phyloP scores from a whole-genome alignment of 2,888 invertebrate species.

The Phaedon cochleariae region DNA sequence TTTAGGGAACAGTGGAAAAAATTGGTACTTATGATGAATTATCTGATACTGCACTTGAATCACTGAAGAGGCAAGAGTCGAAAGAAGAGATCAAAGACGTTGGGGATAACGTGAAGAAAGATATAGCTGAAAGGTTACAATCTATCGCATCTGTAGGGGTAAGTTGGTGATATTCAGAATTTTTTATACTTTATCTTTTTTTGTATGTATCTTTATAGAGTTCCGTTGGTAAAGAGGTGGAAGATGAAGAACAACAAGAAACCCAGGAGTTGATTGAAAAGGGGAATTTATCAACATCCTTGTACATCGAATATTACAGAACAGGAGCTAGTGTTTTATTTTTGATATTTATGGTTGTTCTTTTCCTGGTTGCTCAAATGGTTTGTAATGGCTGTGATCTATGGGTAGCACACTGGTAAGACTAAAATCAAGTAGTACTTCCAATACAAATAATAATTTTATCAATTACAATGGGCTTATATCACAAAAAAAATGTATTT shows the following conservation, averaged over 20 bases:
- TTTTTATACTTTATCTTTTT: not conserved
- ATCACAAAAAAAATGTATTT: no score
- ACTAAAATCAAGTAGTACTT: no score
- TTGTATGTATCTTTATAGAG: not conserved
- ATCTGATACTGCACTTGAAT: conserved; percentile 61
- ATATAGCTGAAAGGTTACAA: conserved; percentile 38
- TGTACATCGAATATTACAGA: conserved; percentile 75
- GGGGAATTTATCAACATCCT: conserved; percentile 69
- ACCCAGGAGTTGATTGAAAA: conserved; percentile 72
- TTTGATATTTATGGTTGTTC: conserved; percentile 65
- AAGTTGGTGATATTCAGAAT: conserved; percentile 21
- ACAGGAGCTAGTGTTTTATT: conserved; percentile 71
- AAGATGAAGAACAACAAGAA: conserved; percentile 65
- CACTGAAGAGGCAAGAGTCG: conserved; percentile 45
- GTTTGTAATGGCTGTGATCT: conserved; percentile 77
- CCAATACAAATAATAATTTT: no score
- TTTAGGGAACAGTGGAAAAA: conserved; percentile 70
- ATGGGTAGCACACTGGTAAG: conserved; percentile 81
- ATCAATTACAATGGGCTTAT: no score
- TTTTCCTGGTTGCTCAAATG: conserved; percentile 74
- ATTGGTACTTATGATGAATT: conserved; percentile 68
- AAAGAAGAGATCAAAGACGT: conserved; percentile 31
- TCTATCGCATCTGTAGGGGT: conserved; percentile 52
- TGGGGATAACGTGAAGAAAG: conserved; percentile 18
- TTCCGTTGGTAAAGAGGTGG: not conserved